Conservation (phyloP, 2,113 vertebrate genomes). For the Neoarius graeffei region DNA sequence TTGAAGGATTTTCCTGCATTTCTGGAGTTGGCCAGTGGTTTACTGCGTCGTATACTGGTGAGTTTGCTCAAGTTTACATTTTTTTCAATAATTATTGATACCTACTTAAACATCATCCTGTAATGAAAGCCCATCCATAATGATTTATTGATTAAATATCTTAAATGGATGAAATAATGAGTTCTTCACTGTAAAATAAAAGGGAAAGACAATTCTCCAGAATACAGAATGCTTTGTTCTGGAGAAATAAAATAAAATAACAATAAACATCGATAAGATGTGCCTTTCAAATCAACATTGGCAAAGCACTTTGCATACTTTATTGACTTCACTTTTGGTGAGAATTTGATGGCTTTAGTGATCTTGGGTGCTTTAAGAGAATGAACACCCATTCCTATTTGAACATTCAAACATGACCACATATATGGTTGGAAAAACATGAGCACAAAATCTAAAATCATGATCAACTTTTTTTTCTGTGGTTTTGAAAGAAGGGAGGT, state of each 20-base stretch:
- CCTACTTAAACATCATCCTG: background rate
- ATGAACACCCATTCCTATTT: background rate
- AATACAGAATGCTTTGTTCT: too few relatives aligned
- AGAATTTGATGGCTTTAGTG: background rate
- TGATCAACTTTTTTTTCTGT: constrained; percentile 15
- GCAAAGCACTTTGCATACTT: background rate
- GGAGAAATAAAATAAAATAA: background rate
- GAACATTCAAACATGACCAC: background rate
- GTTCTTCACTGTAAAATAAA: background rate
- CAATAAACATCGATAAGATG: background rate
- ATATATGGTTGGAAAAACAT: background rate
- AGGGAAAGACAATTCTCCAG: too few relatives aligned
- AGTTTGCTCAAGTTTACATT: background rate
- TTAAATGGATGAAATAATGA: background rate
- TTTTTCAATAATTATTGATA: background rate
- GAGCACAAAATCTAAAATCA: background rate
- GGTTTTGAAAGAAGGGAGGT: background rate
- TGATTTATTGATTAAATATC: background rate
- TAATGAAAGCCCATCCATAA: background rate
- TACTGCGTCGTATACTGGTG: background rate
- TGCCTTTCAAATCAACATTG: background rate
- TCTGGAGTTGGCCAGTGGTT: background rate
- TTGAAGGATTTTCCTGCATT: background rate
- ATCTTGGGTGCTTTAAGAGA: background rate
- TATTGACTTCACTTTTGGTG: background rate